phyloP scores from a whole-genome alignment of 2,888 invertebrate species.

The Eupithecia subfuscata region DNA sequence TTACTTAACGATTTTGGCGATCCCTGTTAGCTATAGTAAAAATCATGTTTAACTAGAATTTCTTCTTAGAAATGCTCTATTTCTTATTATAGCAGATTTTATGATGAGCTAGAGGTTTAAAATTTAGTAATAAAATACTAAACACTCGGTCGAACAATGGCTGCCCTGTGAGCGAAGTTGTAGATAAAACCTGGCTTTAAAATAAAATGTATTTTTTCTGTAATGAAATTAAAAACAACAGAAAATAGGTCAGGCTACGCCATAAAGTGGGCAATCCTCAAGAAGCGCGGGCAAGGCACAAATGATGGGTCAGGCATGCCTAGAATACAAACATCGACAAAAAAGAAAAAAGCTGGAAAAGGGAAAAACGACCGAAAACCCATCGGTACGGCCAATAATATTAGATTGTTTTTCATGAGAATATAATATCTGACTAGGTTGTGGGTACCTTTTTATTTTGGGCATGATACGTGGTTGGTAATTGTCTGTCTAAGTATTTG shows the following conservation, averaged over 20 bases:
- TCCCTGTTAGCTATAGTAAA: too few relatives aligned
- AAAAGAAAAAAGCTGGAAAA: conserved; percentile 30
- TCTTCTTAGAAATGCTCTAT: too few relatives aligned
- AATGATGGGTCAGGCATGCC: conserved; percentile 47
- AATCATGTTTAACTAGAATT: too few relatives aligned
- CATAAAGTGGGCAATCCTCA: conserved; percentile 45
- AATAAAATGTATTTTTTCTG: neutral
- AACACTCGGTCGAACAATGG: too few relatives aligned
- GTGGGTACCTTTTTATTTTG: neutral
- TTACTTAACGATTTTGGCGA: too few relatives aligned
- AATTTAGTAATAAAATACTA: too few relatives aligned
- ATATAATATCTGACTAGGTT: conserved; percentile 20
- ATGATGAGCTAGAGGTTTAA: too few relatives aligned
- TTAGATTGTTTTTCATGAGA: conserved; percentile 33
- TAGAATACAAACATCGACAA: conserved; percentile 41
- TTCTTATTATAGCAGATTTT: too few relatives aligned
- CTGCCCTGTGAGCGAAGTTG: neutral
- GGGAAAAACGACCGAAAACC: conserved; percentile 31
- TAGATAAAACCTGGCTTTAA: neutral
- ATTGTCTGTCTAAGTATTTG: neutral
- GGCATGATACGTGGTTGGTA: neutral
- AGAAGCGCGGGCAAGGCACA: conserved; percentile 41
- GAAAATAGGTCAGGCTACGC: conserved; percentile 45
- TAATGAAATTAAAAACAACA: conserved; percentile 21
- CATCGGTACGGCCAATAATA: conserved; percentile 31